Conservation (phyloP, 2,113 vertebrate species). For the Grus americana region DNA sequence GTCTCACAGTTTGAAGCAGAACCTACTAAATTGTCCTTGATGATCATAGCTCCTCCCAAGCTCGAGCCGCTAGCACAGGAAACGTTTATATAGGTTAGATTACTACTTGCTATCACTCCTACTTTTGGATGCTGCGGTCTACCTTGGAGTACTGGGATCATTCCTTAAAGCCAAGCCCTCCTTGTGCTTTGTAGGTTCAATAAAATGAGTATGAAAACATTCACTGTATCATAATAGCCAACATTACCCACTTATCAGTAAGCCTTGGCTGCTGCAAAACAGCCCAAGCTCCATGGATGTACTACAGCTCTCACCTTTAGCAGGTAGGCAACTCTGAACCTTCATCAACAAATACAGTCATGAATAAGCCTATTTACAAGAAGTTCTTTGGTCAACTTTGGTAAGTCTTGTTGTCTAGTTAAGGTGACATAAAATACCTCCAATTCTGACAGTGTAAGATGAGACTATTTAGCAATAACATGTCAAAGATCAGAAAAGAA, state of each 20-base stretch:
- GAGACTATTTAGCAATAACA: not conserved
- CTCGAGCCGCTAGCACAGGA: not conserved
- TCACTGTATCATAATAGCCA: not conserved
- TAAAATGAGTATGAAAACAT: not conserved
- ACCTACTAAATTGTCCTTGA: not conserved
- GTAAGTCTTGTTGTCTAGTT: not conserved
- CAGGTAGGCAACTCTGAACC: not conserved
- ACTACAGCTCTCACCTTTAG: not conserved
- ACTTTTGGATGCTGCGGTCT: not conserved
- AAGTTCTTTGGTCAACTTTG: not conserved
- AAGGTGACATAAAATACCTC: not conserved
- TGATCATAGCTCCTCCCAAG: not conserved
- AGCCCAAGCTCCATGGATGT: not conserved
- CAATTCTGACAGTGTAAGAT: not conserved
- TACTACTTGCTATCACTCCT: not conserved
- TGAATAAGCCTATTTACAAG: not conserved
- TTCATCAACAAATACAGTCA: not conserved
- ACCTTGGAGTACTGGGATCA: not conserved
- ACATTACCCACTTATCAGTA: too few relatives aligned
- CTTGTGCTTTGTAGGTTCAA: not conserved
- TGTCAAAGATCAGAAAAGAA: not conserved
- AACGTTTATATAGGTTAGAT: not conserved
- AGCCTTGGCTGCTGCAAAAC: not conserved
- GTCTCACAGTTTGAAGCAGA: not conserved
- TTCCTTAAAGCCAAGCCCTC: not conserved